These are phyloP conservation scores for Salvelinus sp. DNA, from an alignment of 2,113 vertebrate genomes.

Conservation along the genomic window DNA sequence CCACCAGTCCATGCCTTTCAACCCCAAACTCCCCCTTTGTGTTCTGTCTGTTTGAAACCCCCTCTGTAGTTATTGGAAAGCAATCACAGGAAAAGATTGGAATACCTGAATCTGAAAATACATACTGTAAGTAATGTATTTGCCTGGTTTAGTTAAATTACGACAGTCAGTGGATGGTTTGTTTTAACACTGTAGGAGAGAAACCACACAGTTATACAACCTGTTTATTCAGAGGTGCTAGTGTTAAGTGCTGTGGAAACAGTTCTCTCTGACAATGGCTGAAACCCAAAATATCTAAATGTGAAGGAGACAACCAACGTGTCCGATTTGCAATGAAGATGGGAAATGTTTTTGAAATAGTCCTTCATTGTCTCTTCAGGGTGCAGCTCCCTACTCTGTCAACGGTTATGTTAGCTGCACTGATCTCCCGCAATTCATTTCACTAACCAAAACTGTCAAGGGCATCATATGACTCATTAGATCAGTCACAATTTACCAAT, in stretches of 20 bases:
- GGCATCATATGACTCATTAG: no score
- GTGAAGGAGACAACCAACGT: slow-evolving; percentile 6
- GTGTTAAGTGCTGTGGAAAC: not conserved
- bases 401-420: not conserved
- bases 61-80: slow-evolving; percentile 43
- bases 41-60: slow-evolving; percentile 33
- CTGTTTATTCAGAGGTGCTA: not conserved
- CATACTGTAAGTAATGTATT: not conserved
- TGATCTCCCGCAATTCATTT: not conserved
- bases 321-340: slow-evolving; percentile 14
- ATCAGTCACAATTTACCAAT: no score
- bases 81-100: slow-evolving; percentile 15
- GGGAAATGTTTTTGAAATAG: slow-evolving; percentile 17
- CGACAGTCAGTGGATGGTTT: not conserved
- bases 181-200: slow-evolving; percentile 21
- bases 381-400: slow-evolving; percentile 11
- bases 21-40: no score
- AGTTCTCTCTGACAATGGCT: not conserved
- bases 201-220: not conserved
- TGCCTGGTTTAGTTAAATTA: slow-evolving; percentile 1
- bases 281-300: slow-evolving; percentile 46
- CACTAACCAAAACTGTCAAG: slow-evolving; percentile 12
- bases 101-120: slow-evolving; percentile 5
- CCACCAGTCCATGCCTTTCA: no score
- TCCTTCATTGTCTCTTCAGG: slow-evolving; percentile 26